Evolutionary conservation across 2,797 vertebrate species (phyloP), one percentile per base, ranked within the genome.

Genomic region (Phoebastria nigripes): DNA sequence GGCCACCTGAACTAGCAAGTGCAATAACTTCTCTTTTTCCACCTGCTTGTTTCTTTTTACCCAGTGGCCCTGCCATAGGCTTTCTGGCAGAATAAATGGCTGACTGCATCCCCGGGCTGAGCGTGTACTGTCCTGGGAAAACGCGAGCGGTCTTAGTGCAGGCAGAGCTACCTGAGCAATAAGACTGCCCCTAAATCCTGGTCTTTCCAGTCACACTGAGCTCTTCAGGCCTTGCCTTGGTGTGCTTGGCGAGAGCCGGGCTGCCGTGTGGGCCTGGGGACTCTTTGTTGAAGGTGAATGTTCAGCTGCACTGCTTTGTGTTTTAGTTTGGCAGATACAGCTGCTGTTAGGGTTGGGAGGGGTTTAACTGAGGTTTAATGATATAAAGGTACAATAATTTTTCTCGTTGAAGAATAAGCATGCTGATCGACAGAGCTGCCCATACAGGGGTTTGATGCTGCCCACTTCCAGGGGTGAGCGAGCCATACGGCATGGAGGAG

Each of bases 181-280:
- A 5, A 20, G 44, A 8, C 41, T 88, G 35, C n/a, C 35, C 25
- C 14, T 3, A 14, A n/a, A 20, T 33, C 41, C 18, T 8, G 22
- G 6, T 21, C 35, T 33, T n/a, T 3, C 41, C 15, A 3, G 0
- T 7, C 14, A 0, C 0, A 1, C 21, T 15, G n/a, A 39, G 61
- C 54, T 41, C n/a, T 13, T 9, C 18, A 3, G 33, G 33, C 56
- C 9, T 18, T 5, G 15, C n/a, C 7, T 10, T 15, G 42, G n/a
- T 5, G 39, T 24, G 35, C 56, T 8, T 4, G 58, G 26, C 3
- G 29, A 20, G 74, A 85, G 35, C 41, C 3, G 7, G 19, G 5
- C 12, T 9, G 31, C 49, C 6, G 55, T 1, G 7, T 2, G 44
- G 49, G 31, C 51, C 11, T 6, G 63, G 39, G n/a, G 8, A 2